These are phyloP conservation scores for Echinarachnius parma DNA, from an alignment of 53 echinoderm and acorn worm species.

Conservation along the genomic window DNA sequence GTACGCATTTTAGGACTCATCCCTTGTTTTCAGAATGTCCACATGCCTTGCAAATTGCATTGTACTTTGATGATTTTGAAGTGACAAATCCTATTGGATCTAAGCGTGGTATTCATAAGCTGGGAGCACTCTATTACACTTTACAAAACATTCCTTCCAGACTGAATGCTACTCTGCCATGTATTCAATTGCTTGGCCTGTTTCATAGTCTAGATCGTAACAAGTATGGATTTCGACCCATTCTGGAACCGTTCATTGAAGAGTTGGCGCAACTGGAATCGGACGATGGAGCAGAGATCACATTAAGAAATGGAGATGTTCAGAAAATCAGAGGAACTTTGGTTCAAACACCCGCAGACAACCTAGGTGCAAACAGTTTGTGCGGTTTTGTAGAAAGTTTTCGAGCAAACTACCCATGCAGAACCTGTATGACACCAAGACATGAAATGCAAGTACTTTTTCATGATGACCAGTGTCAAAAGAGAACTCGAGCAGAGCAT, in stretches of 20 bases:
- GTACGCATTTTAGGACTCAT: conserved; percentile 16
- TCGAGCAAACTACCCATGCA: conserved; percentile 28
- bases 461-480: conserved; percentile 31
- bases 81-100: conserved; percentile 58
- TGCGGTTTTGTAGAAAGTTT: conserved; percentile 52
- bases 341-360: conserved; percentile 43
- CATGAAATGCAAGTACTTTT: conserved; percentile 12
- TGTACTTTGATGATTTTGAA: conserved; percentile 56
- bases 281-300: conserved; percentile 39
- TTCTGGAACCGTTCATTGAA: conserved; percentile 46
- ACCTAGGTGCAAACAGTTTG: conserved; percentile 44
- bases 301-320: conserved; percentile 14
- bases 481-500: conserved; percentile 22
- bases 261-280: conserved; percentile 45
- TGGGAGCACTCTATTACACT: conserved; percentile 49
- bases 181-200: conserved; percentile 40
- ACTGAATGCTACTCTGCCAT: conserved; percentile 41
- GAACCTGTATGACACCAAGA: conserved; percentile 25
- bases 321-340: conserved; percentile 37
- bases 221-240: conserved; percentile 49
- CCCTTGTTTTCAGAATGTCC: conserved; percentile 17
- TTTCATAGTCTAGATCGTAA: conserved; percentile 38
- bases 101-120: conserved; percentile 49
- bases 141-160: conserved; percentile 51
- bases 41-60: conserved; percentile 38